Conservation (phyloP, 2,888 invertebrate genomes). For the Eudasyphora cyanicolor region DNA sequence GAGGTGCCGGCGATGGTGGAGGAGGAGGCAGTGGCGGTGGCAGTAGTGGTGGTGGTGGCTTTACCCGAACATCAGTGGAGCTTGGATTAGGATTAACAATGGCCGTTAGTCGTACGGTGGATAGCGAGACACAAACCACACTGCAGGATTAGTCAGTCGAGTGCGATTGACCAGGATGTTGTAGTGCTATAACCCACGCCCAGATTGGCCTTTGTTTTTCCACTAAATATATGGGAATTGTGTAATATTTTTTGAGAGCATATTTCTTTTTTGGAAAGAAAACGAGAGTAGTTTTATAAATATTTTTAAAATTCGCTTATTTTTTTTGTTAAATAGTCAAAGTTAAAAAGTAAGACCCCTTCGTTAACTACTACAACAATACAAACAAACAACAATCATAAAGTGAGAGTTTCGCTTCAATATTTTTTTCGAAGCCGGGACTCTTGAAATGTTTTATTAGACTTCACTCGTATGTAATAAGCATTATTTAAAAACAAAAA, state of each 20-base stretch:
- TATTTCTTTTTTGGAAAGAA: neutral
- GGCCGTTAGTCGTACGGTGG: conserved; percentile 51
- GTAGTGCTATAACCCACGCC: conserved; percentile 1
- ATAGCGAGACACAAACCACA: conserved; percentile 62
- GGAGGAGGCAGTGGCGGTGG: conserved; percentile 30
- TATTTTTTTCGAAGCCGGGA: conserved; percentile 51
- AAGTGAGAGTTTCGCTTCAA: conserved; percentile 44
- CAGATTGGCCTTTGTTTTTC: conserved; percentile 30
- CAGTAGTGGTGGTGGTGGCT: conserved; percentile 26
- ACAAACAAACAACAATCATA: conserved; percentile 60
- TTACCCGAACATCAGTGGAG: neutral
- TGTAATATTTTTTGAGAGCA: conserved; percentile 41
- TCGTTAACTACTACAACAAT: conserved; percentile 45
- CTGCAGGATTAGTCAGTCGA: neutral
- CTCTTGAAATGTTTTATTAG: conserved; percentile 55
- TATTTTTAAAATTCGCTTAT: conserved; percentile 50
- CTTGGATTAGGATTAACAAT: conserved; percentile 40
- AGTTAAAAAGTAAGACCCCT: conserved; percentile 47
- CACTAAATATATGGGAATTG: neutral
- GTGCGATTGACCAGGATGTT: neutral
- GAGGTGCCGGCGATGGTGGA: conserved; percentile 54
- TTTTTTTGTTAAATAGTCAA: conserved; percentile 59
- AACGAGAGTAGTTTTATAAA: conserved; percentile 47
- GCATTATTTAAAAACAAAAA: conserved; percentile 49
- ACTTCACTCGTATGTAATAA: conserved; percentile 62